These are phyloP conservation scores for Zaprionus capensis DNA, from an alignment of 1,140 invertebrate species.

Conservation along the genomic window DNA sequence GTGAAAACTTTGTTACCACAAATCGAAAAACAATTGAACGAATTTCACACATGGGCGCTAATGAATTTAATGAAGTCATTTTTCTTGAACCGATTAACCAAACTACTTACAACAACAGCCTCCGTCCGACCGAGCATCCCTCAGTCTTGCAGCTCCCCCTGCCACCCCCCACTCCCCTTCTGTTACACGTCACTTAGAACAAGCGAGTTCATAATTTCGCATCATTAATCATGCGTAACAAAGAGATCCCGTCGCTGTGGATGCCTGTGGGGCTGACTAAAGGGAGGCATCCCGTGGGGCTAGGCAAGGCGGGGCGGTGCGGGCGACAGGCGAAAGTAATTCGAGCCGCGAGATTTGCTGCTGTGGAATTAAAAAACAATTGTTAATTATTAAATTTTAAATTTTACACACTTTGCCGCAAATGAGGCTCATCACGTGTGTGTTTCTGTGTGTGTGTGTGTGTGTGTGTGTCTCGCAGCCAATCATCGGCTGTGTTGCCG, in stretches of 20 bases:
- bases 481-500: slow-evolving; percentile 66
- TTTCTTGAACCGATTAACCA: slow-evolving; percentile 83
- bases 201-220: slow-evolving; percentile 84
- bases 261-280: slow-evolving; percentile 1
- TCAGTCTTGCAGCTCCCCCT: neutral
- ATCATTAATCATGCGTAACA: slow-evolving; percentile 79
- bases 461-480: slow-evolving; percentile 32
- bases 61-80: slow-evolving; percentile 84
- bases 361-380: slow-evolving; percentile 77
- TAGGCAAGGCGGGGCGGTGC: neutral
- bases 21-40: slow-evolving; percentile 65
- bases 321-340: slow-evolving; percentile 67
- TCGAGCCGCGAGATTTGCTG: slow-evolving; percentile 59
- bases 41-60: slow-evolving; percentile 84
- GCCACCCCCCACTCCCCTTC: slow-evolving; percentile 10
- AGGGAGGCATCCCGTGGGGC: neutral
- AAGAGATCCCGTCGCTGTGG: slow-evolving; percentile 58
- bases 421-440: slow-evolving; percentile 56
- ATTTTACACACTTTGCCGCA: slow-evolving; percentile 74
- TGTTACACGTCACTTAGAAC: slow-evolving; percentile 65
- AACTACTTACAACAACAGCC: slow-evolving; percentile 68
- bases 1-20: too few relatives aligned
- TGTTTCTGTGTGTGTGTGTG: slow-evolving; percentile 2
- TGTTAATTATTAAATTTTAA: slow-evolving; percentile 83
- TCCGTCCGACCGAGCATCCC: neutral